These are phyloP conservation scores for Typhlichthys subterraneus DNA, from an alignment of 2,797 vertebrate genomes.

Conservation along the genomic window DNA sequence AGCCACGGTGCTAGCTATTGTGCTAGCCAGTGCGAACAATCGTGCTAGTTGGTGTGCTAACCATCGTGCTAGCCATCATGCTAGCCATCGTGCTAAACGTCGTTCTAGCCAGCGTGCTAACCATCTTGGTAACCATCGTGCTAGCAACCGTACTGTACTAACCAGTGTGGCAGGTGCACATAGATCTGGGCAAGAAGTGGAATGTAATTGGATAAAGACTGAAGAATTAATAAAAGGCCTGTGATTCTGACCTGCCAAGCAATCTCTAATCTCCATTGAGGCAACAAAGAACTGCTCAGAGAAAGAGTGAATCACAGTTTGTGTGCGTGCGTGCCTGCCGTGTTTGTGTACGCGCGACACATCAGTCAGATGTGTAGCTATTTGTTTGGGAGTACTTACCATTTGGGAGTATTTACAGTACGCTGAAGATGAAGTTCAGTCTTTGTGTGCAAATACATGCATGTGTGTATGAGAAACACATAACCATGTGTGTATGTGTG, in stretches of 20 bases:
- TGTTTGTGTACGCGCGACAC: slow-evolving; percentile 21
- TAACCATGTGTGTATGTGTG: slow-evolving; percentile 3
- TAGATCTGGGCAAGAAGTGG: slow-evolving; percentile 42
- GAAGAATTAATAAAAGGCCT: slow-evolving; percentile 68
- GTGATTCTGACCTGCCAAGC: slow-evolving; percentile 44
- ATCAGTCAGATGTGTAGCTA: slow-evolving; percentile 49
- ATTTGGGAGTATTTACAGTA: slow-evolving; percentile 48
- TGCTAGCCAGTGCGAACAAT: too few species aligned
- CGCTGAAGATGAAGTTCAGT: background rate
- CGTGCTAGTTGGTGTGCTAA: too few species aligned
- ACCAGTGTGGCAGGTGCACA: background rate
- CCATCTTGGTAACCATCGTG: too few species aligned
- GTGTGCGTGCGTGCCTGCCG: slow-evolving; percentile 6
- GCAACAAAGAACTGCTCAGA: slow-evolving; percentile 39
- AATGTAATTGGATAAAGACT: slow-evolving; percentile 69
- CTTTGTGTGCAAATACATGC: slow-evolving; percentile 20
- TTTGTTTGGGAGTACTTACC: slow-evolving; percentile 38
- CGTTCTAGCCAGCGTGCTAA: too few species aligned
- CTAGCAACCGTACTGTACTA: too few species aligned
- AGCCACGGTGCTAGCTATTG: too few species aligned
- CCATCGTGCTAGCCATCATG: too few species aligned
- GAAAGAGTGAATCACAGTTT: slow-evolving; percentile 46
- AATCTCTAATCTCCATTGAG: slow-evolving; percentile 55
- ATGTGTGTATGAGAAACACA: background rate
- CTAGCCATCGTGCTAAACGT: too few species aligned